Evolutionary conservation across 1,140 invertebrate genomes (phyloP), one percentile per base, ranked within the genome.

Genomic region (Anastatus disparis): DNA sequence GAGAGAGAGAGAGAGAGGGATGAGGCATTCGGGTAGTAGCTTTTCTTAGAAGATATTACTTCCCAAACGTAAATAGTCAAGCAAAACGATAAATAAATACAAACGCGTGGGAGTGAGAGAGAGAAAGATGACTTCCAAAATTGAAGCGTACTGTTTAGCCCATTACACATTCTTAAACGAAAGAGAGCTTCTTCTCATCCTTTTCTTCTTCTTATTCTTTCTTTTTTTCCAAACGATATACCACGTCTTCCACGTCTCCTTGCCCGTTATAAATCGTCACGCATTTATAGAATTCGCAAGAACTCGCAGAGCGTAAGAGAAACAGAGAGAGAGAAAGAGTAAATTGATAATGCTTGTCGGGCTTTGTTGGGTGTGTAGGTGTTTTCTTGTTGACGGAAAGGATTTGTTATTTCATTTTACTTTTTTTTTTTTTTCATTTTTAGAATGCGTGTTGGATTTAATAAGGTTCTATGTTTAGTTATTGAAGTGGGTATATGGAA

Each of bases 151-250:
- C n/a, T n/a, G n/a, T n/a, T n/a, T n/a, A n/a, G n/a, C 70, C 72
- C 72, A 76, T 74, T 74, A 70, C 63, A 64, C 65, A 74, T 74
- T 74, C 71, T 69, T 65, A 71, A 70, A 46, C 29, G 55, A 38
- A 24, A 42, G 22, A 38, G 29, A 26, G 26, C 24, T 42, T 24
- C 53, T 20, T 13, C 29, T 15, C 15, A 2, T 26, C 13, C 24
- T n/a, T n/a, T n/a, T n/a, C 22, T 13, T 12, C 29, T 12, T 13
- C 20, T 7, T 38, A 44, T 35, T 40, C 17, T 26, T 66, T 24
- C n/a, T 35, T 40, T 42, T 12, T 2, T 3, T 27, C n/a, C 50
- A 3, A 12, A 26, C 22, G 27, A 0, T 3, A 10, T 27, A 12
- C 52, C 24, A 15, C 26, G 20, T 46, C 40, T 26, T 31, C 3